A percentile compares a stretch with the other conserved stretches of the same genome.
Conservation (phyloP, 2,113 vertebrate genomes). For the Ariopsis seemanni region DNA sequence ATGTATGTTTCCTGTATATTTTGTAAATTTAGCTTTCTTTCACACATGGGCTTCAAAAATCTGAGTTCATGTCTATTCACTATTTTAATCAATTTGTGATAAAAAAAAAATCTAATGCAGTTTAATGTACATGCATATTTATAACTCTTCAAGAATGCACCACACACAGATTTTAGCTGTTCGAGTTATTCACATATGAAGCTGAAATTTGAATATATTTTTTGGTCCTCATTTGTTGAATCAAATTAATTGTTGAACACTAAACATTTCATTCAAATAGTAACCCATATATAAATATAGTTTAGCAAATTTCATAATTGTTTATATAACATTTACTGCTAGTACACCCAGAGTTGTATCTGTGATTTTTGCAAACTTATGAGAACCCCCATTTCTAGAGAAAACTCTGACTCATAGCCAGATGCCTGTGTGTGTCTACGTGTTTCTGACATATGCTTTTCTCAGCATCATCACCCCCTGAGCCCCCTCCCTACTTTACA, state of each 20-base stretch:
- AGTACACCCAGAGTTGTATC: not conserved
- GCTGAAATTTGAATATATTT: not conserved
- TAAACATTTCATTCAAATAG: not conserved
- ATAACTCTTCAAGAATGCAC: not conserved
- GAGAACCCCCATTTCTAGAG: constrained; percentile 15
- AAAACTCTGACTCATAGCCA: constrained; percentile 43
- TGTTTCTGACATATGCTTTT: constrained; percentile 45
- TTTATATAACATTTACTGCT: not conserved
- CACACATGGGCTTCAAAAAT: not conserved
- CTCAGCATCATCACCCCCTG: constrained; percentile 22
- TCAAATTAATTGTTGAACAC: not conserved
- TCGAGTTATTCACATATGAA: not conserved
- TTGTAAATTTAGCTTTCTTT: not conserved
- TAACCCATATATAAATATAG: not conserved
- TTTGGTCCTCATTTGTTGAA: not conserved
- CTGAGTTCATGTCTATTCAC: not conserved
- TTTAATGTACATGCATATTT: not conserved
- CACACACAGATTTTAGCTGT: not conserved
- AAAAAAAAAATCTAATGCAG: not conserved
- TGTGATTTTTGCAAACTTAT: not conserved
- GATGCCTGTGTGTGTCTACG: constrained; percentile 29
- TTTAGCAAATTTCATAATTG: not conserved
- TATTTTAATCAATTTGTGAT: not conserved
- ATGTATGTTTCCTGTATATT: not conserved
- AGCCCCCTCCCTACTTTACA: constrained; percentile 44